Evolutionary conservation across 2,797 vertebrate species (phyloP), one percentile per base, ranked within the genome.

Genomic region (Fratercula arctica): DNA sequence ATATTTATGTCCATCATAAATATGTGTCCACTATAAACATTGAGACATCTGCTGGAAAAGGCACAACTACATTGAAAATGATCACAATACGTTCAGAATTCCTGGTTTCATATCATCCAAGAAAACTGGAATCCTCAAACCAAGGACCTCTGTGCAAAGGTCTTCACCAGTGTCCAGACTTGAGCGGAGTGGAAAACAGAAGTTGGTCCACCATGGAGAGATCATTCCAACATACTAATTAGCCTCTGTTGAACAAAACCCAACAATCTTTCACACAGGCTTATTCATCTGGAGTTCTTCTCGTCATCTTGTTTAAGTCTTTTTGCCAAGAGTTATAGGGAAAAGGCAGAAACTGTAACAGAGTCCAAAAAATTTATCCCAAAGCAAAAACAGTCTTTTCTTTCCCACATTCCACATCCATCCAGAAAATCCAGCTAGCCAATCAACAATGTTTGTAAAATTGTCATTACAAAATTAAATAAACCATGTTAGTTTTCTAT

Each of bases 261-360:
- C 59, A 93, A 67, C 37, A n/a, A 31, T 43, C 24, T 16, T 24
- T 94, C 43, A 66, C 53, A 61, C 39, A 89, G 66, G 35, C 31
- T 64, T 87, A 68, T 73, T 95, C 61, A 54, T 95, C 76, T 92
- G 94, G 92, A 92, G 72, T 67, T 89, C 53, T 81, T 81, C 28
- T 70, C 28, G 18, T 93, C 66, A 26, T 83, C 66, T 95, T 94
- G 63, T 94, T 96, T 93, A 93, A 95, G 57, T 75, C 37, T 72
- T 84, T 89, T 93, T 94, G 95, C 78, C 96, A 96, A 90, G 76
- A 93, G 54, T 91, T 91, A 72, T 48, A 83, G 33, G 69, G 59
- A 93, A 93, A 92, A 95, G 46, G 72, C 26, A 94, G 66, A 92
- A 95, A 93, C 54, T 56, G 20, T 69, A 84, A 89, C 18, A 78